Evolutionary conservation across 2,888 invertebrate species (phyloP).

Genomic region (Lasioglossum figueresi): DNA sequence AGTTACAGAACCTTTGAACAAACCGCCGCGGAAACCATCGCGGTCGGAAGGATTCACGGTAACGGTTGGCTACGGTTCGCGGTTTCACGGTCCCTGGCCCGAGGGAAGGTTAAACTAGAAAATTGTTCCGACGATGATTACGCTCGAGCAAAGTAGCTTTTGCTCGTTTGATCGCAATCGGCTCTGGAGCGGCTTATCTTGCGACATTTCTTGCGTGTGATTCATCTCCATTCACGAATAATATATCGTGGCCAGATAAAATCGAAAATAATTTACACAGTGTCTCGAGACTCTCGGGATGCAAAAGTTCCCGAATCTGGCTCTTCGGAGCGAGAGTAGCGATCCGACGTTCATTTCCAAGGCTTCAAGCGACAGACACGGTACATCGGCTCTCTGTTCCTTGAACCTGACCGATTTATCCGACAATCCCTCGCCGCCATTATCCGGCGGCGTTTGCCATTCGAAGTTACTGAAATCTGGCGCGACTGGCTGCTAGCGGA

Average conservation of each 20-base stretch:
- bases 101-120: constrained; percentile 24
- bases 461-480: constrained; percentile 68
- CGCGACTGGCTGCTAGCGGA: constrained; percentile 70
- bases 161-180: constrained; percentile 11
- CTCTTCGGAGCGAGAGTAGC: background rate
- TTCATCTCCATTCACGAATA: background rate
- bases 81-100: constrained; percentile 44
- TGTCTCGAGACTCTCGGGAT: background rate
- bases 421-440: constrained; percentile 38
- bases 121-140: constrained; percentile 39
- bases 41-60: constrained; percentile 21
- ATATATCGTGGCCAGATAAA: background rate
- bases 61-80: constrained; percentile 41
- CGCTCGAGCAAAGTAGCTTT: background rate
- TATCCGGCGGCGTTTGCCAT: constrained; percentile 45
- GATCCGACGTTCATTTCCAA: constrained; percentile 16
- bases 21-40: constrained; percentile 30
- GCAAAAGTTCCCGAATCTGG: background rate
- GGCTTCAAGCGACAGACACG: background rate
- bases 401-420: constrained; percentile 63
- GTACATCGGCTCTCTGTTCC: constrained; percentile 16
- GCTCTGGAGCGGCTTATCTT: background rate
- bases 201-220: background rate
- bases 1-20: constrained; percentile 50
- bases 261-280: background rate